Percentiles rank a stretch among this genome's conserved stretches.
Conservation (phyloP, 2,113 vertebrate genomes). For the Falcunculus frontatus region DNA sequence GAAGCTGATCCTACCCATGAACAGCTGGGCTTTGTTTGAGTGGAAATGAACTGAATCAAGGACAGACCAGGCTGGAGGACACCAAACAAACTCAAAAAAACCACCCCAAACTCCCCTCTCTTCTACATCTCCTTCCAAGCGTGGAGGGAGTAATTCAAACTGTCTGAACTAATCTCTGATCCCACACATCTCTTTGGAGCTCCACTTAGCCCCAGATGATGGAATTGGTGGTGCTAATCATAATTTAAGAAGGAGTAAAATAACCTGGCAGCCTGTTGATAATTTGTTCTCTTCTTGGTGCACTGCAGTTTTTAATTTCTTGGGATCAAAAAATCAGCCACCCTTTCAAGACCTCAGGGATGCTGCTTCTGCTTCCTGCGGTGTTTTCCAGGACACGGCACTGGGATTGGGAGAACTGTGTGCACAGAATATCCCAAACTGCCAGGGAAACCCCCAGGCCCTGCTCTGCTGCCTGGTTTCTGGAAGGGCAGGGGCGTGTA, state of each 20-base stretch:
- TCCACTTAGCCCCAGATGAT: neutral
- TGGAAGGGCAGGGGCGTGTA: neutral
- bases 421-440: rapidly evolving
- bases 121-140: neutral
- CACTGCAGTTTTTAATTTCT: neutral
- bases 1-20: neutral
- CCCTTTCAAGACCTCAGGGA: neutral
- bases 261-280: neutral
- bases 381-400: neutral
- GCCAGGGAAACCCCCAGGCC: neutral
- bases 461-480: neutral
- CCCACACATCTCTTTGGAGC: neutral
- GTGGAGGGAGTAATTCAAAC: neutral
- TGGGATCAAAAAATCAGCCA: neutral
- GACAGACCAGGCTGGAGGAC: neutral
- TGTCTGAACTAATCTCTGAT: neutral
- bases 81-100: neutral
- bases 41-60: neutral
- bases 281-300: neutral
- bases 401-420: rapidly evolving
- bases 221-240: neutral
- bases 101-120: neutral
- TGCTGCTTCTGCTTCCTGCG: neutral
- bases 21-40: neutral
- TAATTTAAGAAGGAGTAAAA: neutral